Percentiles rank a stretch among this genome's conserved stretches.
Conservation (phyloP, 2,113 vertebrate genomes). For the Paralichthys olivaceus region DNA sequence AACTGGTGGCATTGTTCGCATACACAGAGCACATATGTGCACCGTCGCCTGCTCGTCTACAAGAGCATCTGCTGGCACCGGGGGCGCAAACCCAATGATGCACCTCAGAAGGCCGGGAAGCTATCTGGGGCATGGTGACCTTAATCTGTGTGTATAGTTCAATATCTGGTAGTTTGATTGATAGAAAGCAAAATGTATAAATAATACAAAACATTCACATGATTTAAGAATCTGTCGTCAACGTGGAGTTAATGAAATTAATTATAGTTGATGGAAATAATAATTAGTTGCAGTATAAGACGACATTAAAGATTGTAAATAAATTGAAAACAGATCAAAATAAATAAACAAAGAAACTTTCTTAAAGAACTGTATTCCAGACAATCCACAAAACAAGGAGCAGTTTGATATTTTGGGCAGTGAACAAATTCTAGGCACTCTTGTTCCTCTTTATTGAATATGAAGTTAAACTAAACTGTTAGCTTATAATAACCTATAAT, state of each 20-base stretch:
- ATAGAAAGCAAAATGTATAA: slow-evolving; percentile 2
- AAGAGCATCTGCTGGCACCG: slow-evolving; percentile 57
- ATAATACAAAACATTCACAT: not conserved
- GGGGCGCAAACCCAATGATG: slow-evolving; percentile 4
- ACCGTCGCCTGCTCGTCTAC: slow-evolving; percentile 37
- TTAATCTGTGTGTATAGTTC: slow-evolving; percentile 7
- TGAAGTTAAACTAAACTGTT: no score
- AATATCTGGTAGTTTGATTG: not conserved
- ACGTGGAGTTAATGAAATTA: no score
- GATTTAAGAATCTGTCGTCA: no score
- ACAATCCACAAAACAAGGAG: no score
- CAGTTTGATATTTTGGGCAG: no score
- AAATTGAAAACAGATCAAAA: no score
- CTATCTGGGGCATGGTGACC: slow-evolving; percentile 9
- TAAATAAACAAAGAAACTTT: no score
- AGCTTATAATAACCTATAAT: no score
- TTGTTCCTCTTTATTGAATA: no score
- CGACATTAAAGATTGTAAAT: no score
- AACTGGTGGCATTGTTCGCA: slow-evolving; percentile 79
- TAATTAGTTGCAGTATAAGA: not conserved
- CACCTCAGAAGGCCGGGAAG: slow-evolving; percentile 8
- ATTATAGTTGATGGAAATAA: not conserved
- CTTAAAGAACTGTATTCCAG: no score
- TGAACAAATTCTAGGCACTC: no score
- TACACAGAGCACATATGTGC: slow-evolving; percentile 38